Percentiles rank a stretch among this genome's conserved stretches.
phyloP scores from a whole-genome alignment of 2,888 invertebrate genomes.

The Ormyrus rosae region DNA sequence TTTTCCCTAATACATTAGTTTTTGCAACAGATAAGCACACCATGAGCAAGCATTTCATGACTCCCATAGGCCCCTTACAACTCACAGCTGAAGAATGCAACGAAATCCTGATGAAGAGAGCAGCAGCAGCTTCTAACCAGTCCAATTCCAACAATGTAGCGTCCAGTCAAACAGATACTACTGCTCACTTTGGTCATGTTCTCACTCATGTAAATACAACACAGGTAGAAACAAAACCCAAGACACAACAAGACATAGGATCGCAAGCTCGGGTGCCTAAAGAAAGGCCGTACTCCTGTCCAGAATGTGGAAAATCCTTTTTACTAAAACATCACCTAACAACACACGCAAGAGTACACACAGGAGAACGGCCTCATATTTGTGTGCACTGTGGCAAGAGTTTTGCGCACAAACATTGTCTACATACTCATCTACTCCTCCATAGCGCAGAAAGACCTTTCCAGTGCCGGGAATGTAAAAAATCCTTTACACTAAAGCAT shows the following conservation, averaged over 20 bases:
- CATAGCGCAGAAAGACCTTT: slow-evolving; percentile 90
- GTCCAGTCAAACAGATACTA: slow-evolving; percentile 70
- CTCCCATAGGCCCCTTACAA: slow-evolving; percentile 84
- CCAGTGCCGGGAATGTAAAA: slow-evolving; percentile 90
- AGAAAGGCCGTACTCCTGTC: slow-evolving; percentile 88
- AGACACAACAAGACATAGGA: slow-evolving; percentile 80
- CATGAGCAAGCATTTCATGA: slow-evolving; percentile 82
- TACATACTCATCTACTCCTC: slow-evolving; percentile 88
- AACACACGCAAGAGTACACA: slow-evolving; percentile 89
- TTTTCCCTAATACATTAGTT: slow-evolving; percentile 74
- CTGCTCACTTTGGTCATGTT: slow-evolving; percentile 72
- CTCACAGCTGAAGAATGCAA: slow-evolving; percentile 87
- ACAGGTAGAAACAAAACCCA: slow-evolving; percentile 77
- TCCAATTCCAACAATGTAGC: slow-evolving; percentile 70
- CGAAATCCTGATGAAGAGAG: slow-evolving; percentile 86
- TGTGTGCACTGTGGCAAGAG: slow-evolving; percentile 89
- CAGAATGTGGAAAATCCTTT: slow-evolving; percentile 90
- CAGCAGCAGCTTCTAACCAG: slow-evolving; percentile 80
- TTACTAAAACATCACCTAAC: slow-evolving; percentile 90
- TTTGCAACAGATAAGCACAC: slow-evolving; percentile 74
- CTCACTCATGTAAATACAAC: slow-evolving; percentile 74
- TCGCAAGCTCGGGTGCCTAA: slow-evolving; percentile 79
- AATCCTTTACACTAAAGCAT: slow-evolving; percentile 90
- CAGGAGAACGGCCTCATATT: slow-evolving; percentile 87
- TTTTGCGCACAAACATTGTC: slow-evolving; percentile 89